Base-by-base conservation (phyloP, 2,113 vertebrate species). In the Rana temporaria region DNA sequence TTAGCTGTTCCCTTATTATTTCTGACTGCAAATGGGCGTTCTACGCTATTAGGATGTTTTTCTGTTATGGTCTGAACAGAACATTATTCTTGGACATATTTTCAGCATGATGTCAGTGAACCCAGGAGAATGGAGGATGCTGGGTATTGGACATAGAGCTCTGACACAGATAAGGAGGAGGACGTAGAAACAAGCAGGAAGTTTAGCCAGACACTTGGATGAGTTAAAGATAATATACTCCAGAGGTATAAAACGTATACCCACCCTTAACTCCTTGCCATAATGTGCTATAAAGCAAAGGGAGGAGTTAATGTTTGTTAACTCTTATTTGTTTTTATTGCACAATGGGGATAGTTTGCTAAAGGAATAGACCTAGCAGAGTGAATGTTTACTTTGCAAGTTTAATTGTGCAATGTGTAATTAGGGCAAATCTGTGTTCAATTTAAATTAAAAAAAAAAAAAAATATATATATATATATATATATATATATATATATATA, bases 61-160 rank as follows among this genome's bases (percentile, higher is more conserved):
- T 82, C 64, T 62, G 42, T 72, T 73, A 18, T 52, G 66, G 56
- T 57, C 17, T 42, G 52, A 66, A 20, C 62, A 67, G 60, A 63
- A 19, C 42, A 26, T 59, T 74, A 69, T 56, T 79, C 55, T 42
- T 48, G 20, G 19, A 65, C 80, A 82, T 82, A 82, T 71, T 82
- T 82, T 67, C n/a, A 53, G 53, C 80, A 75, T 82, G 70, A 75
- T 68, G 80, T 82, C 80, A 82, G 34, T 55, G 80, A 74, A 53
- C 52, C 30, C 64, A 82, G 48, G 63, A 57, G 55, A 75, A 59
- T 48, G 3, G 56, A 66, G 69, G 62, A 82, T 75, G 72, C 24
- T 82, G 80, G 80, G 80, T 30, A 67, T 18, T 24, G 80, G 71
- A 55, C 62, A 82, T 74, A 52, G 62, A 74, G 70, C 53, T 72